Percentiles rank a stretch among this genome's conserved stretches.
These are phyloP conservation scores for Colius striatus DNA, from an alignment of 2,113 vertebrate genomes.

Conservation along the genomic window DNA sequence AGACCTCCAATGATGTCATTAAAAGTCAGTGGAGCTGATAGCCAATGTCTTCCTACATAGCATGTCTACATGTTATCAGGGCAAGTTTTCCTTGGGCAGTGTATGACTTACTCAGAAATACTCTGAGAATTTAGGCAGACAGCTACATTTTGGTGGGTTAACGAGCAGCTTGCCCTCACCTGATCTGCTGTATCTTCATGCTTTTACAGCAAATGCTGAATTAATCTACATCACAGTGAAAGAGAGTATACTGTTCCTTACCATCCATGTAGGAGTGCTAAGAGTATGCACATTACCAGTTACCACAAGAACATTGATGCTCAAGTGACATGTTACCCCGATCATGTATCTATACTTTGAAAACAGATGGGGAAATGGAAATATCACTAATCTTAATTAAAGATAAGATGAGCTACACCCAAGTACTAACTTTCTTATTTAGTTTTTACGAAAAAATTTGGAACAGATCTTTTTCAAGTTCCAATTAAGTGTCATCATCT, in stretches of 20 bases:
- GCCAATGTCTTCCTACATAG: not conserved
- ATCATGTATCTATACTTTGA: not conserved
- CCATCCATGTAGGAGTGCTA: not conserved
- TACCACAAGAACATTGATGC: not conserved
- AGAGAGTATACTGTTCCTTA: not conserved
- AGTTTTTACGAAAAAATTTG: not conserved
- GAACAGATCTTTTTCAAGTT: not conserved
- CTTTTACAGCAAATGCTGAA: not conserved
- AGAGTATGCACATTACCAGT: not conserved
- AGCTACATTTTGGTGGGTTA: not conserved
- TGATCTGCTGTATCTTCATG: not conserved
- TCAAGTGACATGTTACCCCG: not conserved
- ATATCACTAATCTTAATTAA: not conserved
- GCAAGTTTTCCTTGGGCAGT: not conserved
- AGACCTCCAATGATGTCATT: fast-evolving
- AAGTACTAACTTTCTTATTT: not conserved
- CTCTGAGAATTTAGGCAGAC: not conserved
- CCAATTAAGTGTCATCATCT: not conserved
- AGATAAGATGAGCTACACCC: not conserved
- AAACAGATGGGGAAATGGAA: not conserved
- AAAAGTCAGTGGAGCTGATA: not conserved
- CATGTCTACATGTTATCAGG: not conserved
- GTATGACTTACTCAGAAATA: not conserved
- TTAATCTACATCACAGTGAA: not conserved
- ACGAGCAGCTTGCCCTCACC: not conserved